Base-by-base conservation (phyloP, 2,797 vertebrate species). In the Onychomys torridus region DNA sequence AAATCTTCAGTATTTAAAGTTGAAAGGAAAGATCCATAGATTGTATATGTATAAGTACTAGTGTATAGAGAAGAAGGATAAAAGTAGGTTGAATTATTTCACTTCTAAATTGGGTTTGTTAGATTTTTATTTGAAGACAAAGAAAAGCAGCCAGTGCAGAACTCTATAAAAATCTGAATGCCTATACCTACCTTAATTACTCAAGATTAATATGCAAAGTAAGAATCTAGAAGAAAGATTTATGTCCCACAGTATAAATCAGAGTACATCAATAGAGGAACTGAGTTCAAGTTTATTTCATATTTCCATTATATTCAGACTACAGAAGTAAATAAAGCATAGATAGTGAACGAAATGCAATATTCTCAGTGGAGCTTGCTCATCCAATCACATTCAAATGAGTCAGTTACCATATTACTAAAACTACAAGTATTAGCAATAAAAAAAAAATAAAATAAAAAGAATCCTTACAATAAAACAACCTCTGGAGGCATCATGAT, bases 401-500 rank as follows among this genome's bases (percentile, higher is more conserved):
- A 0, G 49, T 16, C 5, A 34, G 23, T 19, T 40, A 59, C 49
- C 11, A 52, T 49, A 9, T 5, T 90, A 78, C 17, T 43, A 17
- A 92, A 57, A 23, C 11, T n/a, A 79, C 29, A 16, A 91, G n/a
- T 69, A 92, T 76, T 82, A 63, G 0, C 17, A 91, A 43, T 57
- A 71, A 91, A 94, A 95, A 96, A 71, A 52, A 90, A 87, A 55
- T n/a, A n/a, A n/a, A n/a, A n/a, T n/a, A n/a, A n/a, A n/a, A n/a
- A n/a, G n/a, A n/a, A n/a, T n/a, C n/a, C n/a, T n/a, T n/a, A n/a
- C n/a, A n/a, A n/a, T n/a, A n/a, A n/a, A n/a, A n/a, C n/a, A n/a
- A n/a, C n/a, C n/a, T n/a, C n/a, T n/a, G n/a, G n/a, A n/a, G n/a
- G n/a, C n/a, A n/a, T n/a, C n/a, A n/a, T n/a, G n/a, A n/a, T n/a